A percentile compares a stretch with the other conserved stretches of the same genome.
Evolutionary conservation across 2,113 vertebrate species (phyloP).

Genomic region (Silurus glanis): DNA sequence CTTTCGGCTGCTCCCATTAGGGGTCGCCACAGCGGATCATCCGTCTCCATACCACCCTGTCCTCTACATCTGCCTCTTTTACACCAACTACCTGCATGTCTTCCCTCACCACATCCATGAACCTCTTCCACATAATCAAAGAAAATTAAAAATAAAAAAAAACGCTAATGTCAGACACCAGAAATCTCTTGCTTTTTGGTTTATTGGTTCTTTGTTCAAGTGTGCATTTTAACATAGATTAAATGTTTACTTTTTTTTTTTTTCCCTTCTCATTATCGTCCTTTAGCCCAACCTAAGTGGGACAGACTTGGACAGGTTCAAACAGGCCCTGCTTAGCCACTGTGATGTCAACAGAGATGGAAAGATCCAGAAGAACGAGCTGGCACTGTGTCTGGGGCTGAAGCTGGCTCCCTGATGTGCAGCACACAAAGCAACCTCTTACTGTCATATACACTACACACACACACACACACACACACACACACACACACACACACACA

Average conservation of each 20-base stretch:
- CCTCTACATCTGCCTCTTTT: too few species aligned
- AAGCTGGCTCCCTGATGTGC: conserved; percentile 67
- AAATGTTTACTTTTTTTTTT: background rate
- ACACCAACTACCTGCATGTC: too few species aligned
- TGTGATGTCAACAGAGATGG: conserved; percentile 90
- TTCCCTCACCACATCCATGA: too few species aligned
- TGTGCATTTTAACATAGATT: background rate
- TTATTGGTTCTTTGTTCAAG: background rate
- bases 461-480: background rate
- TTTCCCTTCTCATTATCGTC: background rate
- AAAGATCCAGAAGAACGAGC: conserved; percentile 93
- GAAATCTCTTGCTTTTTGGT: too few species aligned
- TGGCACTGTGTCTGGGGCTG: conserved; percentile 89
- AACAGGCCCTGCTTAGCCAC: conserved; percentile 83
- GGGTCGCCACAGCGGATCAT: too few species aligned
- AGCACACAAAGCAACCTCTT: background rate
- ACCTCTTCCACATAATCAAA: background rate
- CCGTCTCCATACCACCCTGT: too few species aligned
- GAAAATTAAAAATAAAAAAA: background rate
- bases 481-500: background rate
- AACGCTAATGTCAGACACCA: background rate
- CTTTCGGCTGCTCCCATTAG: too few species aligned
- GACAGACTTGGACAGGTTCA: conserved; percentile 86
- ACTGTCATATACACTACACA: background rate
- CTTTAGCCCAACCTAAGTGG: conserved; percentile 85